phyloP scores from a whole-genome alignment of 2,797 vertebrate genomes.

The Onychomys arenicola region DNA sequence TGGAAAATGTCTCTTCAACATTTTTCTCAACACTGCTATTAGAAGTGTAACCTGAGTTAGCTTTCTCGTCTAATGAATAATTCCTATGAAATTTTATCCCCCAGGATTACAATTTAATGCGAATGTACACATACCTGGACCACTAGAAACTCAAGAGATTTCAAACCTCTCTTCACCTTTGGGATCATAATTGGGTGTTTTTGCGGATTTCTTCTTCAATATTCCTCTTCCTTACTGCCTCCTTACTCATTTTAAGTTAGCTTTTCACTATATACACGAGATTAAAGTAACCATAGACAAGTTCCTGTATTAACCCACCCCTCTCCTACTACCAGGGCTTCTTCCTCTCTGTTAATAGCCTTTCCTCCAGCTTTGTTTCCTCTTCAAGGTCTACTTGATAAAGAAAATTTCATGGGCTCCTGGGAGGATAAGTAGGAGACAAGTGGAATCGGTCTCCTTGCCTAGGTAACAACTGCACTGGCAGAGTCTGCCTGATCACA shows the following conservation, averaged over 20 bases:
- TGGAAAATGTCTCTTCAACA: background rate
- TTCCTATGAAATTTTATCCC: constrained; percentile 44
- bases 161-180: background rate
- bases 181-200: background rate
- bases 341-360: background rate
- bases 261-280: constrained; percentile 38
- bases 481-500: background rate
- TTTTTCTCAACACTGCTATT: background rate
- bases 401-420: constrained; percentile 6
- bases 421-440: constrained; percentile 36
- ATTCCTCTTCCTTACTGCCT: constrained; percentile 1
- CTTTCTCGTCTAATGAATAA: constrained; percentile 19
- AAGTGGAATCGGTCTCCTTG: background rate
- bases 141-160: background rate
- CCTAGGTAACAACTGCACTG: background rate
- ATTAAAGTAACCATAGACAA: constrained; percentile 11
- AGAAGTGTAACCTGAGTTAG: background rate
- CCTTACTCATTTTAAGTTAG: constrained; percentile 45
- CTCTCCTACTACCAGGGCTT: background rate
- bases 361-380: constrained; percentile 40
- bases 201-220: background rate
- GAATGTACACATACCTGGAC: constrained; percentile 7
- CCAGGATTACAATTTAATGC: constrained; percentile 9
- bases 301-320: background rate
- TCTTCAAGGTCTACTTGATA: constrained; percentile 56